Conservation (phyloP, 2,113 vertebrate genomes). For the Alouatta palliata region DNA sequence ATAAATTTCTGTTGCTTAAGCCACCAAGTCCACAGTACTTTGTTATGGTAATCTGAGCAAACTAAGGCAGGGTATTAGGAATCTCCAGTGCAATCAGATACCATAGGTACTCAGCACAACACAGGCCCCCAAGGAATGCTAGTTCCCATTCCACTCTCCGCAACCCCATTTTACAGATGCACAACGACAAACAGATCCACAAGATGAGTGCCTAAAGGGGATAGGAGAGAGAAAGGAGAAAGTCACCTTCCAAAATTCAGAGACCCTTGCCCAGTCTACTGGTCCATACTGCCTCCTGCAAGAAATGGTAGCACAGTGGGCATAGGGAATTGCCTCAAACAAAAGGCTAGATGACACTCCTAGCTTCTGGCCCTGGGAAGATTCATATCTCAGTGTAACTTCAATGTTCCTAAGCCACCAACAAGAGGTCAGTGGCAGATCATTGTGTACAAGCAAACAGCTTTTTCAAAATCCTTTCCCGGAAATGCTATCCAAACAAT, state of each 20-base stretch:
- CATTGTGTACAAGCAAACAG: background rate
- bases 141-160: background rate
- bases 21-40: no score
- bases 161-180: background rate
- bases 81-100: background rate
- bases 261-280: background rate
- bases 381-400: background rate
- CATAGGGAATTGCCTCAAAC: background rate
- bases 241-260: background rate
- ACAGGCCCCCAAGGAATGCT: background rate
- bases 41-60: background rate
- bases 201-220: background rate
- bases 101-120: background rate
- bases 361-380: constrained; percentile 2
- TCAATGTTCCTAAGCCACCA: background rate
- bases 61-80: background rate
- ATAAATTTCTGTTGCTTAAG: background rate
- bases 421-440: constrained; percentile 26
- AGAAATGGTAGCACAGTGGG: background rate
- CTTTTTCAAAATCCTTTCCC: constrained; percentile 28
- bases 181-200: background rate
- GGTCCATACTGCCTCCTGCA: background rate
- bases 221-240: background rate
- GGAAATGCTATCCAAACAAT: constrained; percentile 3
- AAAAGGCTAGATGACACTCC: background rate